A percentile compares a stretch with the other conserved stretches of the same genome.
These are phyloP conservation scores for Aphelenchoides besseyi DNA, from an alignment of 1,140 invertebrate species.

Conservation along the genomic window DNA sequence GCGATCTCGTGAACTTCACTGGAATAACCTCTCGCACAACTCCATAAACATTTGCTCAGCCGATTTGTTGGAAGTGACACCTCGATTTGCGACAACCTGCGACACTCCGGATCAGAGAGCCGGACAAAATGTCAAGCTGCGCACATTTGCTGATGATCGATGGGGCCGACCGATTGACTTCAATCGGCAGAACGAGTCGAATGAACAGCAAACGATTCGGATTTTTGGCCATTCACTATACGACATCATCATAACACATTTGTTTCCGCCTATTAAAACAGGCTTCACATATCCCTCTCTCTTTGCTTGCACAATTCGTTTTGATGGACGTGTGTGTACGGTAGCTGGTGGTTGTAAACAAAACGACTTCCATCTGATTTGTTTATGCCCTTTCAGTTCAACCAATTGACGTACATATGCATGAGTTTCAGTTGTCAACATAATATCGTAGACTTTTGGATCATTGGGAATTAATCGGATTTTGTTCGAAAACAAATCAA, in stretches of 20 bases:
- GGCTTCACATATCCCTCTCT: not conserved
- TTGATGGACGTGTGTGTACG: not conserved
- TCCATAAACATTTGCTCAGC: conserved; percentile 3
- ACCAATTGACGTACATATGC: too few relatives aligned
- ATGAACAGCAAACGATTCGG: not conserved
- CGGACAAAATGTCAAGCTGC: not conserved
- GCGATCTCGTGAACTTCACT: not conserved
- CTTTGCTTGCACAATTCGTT: not conserved
- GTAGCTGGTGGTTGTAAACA: not conserved
- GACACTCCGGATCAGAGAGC: not conserved
- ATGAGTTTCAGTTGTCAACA: too few relatives aligned
- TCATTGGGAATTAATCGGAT: too few relatives aligned
- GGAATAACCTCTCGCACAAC: not conserved
- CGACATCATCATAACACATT: not conserved
- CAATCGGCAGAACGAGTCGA: not conserved
- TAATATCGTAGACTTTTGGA: too few relatives aligned
- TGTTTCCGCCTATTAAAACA: not conserved
- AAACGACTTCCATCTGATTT: too few relatives aligned
- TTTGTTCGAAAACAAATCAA: not conserved
- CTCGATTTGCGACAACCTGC: conserved; percentile 1
- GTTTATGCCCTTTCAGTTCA: too few relatives aligned
- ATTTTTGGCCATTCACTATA: not conserved
- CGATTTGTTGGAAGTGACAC: conserved; percentile 2
- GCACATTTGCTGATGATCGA: not conserved
- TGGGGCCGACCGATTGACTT: not conserved